These are phyloP conservation scores for Eueremaeus valkanovi DNA, from an alignment of 2,888 invertebrate species.

Conservation along the genomic window DNA sequence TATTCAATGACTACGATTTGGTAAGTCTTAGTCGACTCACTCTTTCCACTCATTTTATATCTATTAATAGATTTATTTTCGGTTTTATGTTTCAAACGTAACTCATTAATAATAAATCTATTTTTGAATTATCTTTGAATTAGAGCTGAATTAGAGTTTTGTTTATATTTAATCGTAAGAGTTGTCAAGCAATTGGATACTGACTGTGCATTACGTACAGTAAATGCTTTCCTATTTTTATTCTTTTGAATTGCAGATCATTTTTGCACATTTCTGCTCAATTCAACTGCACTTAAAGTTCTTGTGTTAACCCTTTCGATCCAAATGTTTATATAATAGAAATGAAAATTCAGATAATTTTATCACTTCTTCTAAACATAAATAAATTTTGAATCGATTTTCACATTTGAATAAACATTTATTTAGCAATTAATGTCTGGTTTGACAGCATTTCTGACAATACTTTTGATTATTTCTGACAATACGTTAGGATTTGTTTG, in stretches of 20 bases:
- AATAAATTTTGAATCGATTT: neutral
- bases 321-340: neutral
- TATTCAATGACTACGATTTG: slow-evolving; percentile 27
- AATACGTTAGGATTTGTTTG: neutral
- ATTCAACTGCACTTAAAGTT: neutral
- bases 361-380: neutral
- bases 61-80: slow-evolving; percentile 1
- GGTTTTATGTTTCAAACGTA: neutral
- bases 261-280: neutral
- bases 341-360: neutral
- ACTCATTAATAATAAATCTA: neutral
- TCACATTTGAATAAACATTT: slow-evolving; percentile 5
- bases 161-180: neutral
- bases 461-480: neutral
- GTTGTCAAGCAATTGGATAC: neutral
- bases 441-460: neutral
- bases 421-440: neutral
- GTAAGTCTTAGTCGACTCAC: neutral
- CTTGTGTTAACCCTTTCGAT: neutral
- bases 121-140: neutral
- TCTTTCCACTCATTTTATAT: neutral
- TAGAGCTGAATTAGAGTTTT: neutral
- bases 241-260: neutral
- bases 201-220: neutral
- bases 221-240: neutral